phyloP scores from a whole-genome alignment of 2,113 vertebrate genomes.

The Sakesphorus luctuosus region DNA sequence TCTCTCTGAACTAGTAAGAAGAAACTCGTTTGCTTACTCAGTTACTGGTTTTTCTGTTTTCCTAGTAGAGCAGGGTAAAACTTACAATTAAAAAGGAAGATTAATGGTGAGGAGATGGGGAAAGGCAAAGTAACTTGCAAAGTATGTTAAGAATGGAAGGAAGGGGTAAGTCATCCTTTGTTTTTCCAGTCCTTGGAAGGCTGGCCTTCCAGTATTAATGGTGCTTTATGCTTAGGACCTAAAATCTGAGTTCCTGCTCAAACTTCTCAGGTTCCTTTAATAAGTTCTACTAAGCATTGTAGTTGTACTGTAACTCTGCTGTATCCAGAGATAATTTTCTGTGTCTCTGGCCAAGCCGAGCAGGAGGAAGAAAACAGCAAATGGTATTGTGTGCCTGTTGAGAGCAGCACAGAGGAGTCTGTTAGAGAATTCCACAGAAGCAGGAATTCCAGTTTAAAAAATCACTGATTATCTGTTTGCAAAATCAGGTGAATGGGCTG shows the following conservation, averaged over 20 bases:
- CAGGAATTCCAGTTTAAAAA: not conserved
- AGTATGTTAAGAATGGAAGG: not conserved
- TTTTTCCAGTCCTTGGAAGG: not conserved
- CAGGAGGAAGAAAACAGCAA: not conserved
- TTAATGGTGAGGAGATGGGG: not conserved
- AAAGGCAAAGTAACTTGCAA: not conserved
- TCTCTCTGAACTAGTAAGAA: not conserved
- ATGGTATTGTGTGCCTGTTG: not conserved
- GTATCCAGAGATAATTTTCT: not conserved
- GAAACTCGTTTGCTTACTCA: not conserved
- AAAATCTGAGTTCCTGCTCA: not conserved
- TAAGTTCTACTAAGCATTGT: not conserved
- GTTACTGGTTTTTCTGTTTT: not conserved
- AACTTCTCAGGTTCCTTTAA: not conserved
- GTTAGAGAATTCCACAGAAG: not conserved
- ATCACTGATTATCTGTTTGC: not conserved
- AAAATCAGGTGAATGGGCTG: not conserved
- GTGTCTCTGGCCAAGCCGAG: not conserved
- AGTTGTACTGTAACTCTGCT: not conserved
- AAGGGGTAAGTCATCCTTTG: not conserved
- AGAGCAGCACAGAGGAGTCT: not conserved
- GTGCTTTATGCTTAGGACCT: not conserved
- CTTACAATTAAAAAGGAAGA: not conserved
- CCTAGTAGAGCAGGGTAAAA: not conserved
- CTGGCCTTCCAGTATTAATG: not conserved